phyloP scores from a whole-genome alignment of 1,140 invertebrate genomes.

The Ips nitidus region DNA sequence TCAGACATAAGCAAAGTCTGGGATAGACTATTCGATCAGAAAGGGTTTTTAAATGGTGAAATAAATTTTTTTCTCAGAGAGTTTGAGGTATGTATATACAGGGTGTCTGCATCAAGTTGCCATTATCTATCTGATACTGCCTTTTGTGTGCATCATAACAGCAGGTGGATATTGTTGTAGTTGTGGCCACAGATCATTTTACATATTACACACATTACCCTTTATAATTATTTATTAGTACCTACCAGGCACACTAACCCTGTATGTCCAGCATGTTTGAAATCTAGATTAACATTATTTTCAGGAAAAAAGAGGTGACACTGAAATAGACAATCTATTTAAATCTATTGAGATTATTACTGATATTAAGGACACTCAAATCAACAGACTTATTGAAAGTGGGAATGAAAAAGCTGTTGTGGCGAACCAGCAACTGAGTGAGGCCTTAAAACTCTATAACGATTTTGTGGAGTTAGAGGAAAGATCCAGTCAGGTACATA shows the following conservation, averaged over 20 bases:
- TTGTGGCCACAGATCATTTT: no score
- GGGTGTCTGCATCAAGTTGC: no score
- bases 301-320: constrained; percentile 72
- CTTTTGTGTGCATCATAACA: no score
- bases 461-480: constrained; percentile 58
- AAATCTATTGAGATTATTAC: constrained; percentile 74
- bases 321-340: constrained; percentile 78
- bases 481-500: constrained; percentile 55
- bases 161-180: no score
- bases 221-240: no score
- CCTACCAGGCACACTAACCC: constrained; percentile 6
- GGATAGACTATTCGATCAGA: constrained; percentile 80
- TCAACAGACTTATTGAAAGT: constrained; percentile 62
- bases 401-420: constrained; percentile 64
- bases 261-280: constrained; percentile 10
- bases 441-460: constrained; percentile 65
- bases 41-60: constrained; percentile 80
- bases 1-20: constrained; percentile 80
- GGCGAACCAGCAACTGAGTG: constrained; percentile 66
- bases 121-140: no score
- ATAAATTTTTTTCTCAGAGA: constrained; percentile 78
- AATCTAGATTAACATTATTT: constrained; percentile 39
- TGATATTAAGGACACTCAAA: constrained; percentile 72
- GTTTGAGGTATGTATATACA: constrained; percentile 68
- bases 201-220: no score